A percentile compares a stretch with the other conserved stretches of the same genome.
Evolutionary conservation across 1,140 invertebrate species (phyloP).

Genomic region (Sipha flava): DNA sequence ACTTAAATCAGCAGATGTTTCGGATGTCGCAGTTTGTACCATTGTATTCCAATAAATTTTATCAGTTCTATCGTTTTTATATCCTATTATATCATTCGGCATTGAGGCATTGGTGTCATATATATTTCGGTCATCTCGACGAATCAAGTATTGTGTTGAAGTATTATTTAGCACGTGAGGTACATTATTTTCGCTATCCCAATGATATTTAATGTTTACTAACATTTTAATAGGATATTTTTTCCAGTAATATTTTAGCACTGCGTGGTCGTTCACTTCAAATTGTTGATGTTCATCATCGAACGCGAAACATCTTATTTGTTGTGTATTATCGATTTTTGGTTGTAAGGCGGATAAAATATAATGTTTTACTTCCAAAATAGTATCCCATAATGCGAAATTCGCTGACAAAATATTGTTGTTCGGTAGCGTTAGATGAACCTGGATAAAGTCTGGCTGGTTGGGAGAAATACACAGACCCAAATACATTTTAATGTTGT

Average conservation of each 20-base stretch:
- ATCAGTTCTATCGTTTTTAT: background rate
- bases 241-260: background rate
- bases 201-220: background rate
- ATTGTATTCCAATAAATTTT: background rate
- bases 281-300: background rate
- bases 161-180: background rate
- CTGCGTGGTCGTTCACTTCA: background rate
- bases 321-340: background rate
- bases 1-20: background rate
- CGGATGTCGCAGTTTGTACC: background rate
- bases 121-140: background rate
- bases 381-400: background rate
- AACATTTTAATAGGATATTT: background rate
- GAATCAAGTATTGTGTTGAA: background rate
- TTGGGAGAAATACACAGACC: background rate
- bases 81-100: background rate
- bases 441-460: background rate
- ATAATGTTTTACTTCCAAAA: background rate
- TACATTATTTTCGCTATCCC: background rate
- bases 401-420: background rate
- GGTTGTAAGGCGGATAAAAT: background rate
- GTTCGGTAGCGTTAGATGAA: background rate
- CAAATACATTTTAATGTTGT: background rate
- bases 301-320: background rate
- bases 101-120: background rate